Evolutionary conservation across 2,113 vertebrate genomes (phyloP).

Genomic region (Petrocephalus microphthalmus): DNA sequence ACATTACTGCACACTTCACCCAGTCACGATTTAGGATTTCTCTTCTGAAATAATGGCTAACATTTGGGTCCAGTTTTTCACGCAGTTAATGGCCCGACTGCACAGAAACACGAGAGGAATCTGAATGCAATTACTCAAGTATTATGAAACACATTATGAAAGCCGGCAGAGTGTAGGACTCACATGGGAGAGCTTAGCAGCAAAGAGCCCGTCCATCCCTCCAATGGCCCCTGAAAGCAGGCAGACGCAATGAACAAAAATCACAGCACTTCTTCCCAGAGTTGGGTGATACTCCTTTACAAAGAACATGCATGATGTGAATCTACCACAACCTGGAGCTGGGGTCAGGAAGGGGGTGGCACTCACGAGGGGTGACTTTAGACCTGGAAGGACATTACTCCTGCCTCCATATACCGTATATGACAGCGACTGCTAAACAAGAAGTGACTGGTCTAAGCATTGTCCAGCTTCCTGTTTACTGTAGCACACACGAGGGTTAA

Average conservation of each 20-base stretch:
- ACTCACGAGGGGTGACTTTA: neutral
- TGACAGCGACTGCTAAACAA: neutral
- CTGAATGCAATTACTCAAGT: neutral
- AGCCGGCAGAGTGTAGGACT: neutral
- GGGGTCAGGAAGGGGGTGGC: neutral
- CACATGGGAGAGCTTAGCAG: neutral
- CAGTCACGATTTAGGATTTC: neutral
- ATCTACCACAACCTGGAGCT: neutral
- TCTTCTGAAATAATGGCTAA: neutral
- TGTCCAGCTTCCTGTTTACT: conserved; percentile 7
- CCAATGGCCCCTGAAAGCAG: neutral
- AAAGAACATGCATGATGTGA: neutral
- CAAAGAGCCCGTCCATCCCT: neutral
- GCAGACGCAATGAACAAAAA: neutral
- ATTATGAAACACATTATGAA: neutral
- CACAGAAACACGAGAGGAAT: neutral
- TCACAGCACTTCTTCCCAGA: neutral
- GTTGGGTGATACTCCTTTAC: neutral
- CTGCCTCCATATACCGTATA: neutral
- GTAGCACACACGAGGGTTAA: neutral
- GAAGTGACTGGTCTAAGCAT: neutral
- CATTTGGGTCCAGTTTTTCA: neutral
- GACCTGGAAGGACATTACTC: neutral
- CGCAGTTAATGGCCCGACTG: neutral
- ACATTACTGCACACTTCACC: neutral